Evolutionary conservation across 2,113 vertebrate species (phyloP).

Genomic region (Grammomys surdaster): DNA sequence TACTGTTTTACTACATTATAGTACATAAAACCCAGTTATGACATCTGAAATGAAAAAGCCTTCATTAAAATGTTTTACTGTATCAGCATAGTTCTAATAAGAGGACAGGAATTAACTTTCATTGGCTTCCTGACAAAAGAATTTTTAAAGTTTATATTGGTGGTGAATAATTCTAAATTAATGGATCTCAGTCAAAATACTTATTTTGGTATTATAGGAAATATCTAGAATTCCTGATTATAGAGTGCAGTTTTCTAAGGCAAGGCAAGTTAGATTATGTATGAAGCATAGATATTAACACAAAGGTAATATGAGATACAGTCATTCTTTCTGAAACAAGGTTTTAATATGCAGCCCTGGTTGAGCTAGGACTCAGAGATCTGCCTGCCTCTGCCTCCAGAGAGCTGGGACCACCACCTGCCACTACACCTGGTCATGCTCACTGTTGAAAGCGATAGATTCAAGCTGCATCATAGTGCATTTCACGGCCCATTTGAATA

Average conservation of each 20-base stretch:
- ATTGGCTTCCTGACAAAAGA: not conserved
- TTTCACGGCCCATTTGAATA: conserved; percentile 79
- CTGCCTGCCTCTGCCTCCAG: not conserved
- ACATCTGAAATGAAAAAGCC: conserved; percentile 63
- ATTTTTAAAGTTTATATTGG: not conserved
- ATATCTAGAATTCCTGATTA: conserved; percentile 73
- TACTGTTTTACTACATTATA: not conserved
- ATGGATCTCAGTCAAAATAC: conserved; percentile 39
- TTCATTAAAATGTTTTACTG: conserved; percentile 4
- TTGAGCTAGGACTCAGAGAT: not conserved
- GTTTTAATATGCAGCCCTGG: not conserved
- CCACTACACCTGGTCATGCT: not conserved
- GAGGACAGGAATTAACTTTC: conserved; percentile 46
- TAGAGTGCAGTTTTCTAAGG: conserved; percentile 69
- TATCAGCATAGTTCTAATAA: conserved; percentile 29
- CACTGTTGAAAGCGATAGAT: conserved; percentile 56
- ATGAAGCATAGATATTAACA: conserved; percentile 59
- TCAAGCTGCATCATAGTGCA: conserved; percentile 69
- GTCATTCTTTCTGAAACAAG: not conserved
- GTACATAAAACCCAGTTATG: conserved; percentile 60
- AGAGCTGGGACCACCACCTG: not conserved
- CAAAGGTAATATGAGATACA: conserved; percentile 47
- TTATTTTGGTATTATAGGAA: conserved; percentile 64
- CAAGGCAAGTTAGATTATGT: conserved; percentile 63
- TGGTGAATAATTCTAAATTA: conserved; percentile 52